Conservation (phyloP, 2,888 invertebrate species). For the Lasioglossum morio region DNA sequence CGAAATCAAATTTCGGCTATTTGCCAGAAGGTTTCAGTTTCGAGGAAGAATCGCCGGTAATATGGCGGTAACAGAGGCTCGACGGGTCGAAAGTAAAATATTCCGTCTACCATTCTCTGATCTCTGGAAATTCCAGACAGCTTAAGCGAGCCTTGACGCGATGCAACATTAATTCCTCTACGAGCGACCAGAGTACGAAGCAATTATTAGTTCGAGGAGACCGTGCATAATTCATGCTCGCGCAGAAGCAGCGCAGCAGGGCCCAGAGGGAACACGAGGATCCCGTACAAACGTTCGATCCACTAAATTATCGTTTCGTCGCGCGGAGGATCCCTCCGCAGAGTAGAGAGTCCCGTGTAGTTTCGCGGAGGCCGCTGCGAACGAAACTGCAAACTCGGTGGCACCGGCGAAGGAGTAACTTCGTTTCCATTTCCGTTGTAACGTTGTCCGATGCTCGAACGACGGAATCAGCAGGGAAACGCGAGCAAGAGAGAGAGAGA, state of each 20-base stretch:
- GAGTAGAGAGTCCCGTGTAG: slow-evolving; percentile 24
- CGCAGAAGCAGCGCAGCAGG: neutral
- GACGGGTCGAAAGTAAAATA: neutral
- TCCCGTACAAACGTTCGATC: slow-evolving; percentile 44
- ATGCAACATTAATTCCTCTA: slow-evolving; percentile 20
- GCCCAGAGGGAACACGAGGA: neutral
- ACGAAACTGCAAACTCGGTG: slow-evolving; percentile 33
- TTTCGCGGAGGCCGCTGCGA: slow-evolving; percentile 31
- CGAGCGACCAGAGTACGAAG: slow-evolving; percentile 4
- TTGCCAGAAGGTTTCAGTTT: neutral
- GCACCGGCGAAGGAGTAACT: slow-evolving; percentile 41
- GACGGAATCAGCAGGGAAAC: neutral
- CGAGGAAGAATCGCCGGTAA: neutral
- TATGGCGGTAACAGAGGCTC: neutral
- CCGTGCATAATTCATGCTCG: slow-evolving; percentile 30
- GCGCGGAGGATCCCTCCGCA: slow-evolving; percentile 20
- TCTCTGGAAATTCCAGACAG: slow-evolving; percentile 8
- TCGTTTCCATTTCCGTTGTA: slow-evolving; percentile 64
- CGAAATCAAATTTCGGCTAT: neutral
- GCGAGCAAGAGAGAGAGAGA: neutral
- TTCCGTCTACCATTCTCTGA: neutral
- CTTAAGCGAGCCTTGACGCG: slow-evolving; percentile 4
- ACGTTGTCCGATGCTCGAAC: slow-evolving; percentile 42
- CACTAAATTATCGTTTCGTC: slow-evolving; percentile 51
- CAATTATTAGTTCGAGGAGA: slow-evolving; percentile 36